phyloP scores from a whole-genome alignment of 2,797 vertebrate species.

The Crotalus adamanteus region DNA sequence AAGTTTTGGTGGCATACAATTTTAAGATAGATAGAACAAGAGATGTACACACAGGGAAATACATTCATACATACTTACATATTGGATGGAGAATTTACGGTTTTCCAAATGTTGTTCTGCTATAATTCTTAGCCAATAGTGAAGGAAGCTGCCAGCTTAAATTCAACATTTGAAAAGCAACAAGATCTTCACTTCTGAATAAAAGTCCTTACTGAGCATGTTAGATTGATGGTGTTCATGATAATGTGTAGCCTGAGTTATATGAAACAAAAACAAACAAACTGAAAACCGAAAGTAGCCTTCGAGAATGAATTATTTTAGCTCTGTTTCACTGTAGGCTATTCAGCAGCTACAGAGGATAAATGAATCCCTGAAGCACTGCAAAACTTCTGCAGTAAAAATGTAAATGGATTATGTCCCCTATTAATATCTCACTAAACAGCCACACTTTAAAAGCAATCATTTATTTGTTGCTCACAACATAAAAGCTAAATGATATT shows the following conservation, averaged over 20 bases:
- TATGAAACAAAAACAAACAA: neutral
- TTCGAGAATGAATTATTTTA: conserved; percentile 47
- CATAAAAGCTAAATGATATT: conserved; percentile 51
- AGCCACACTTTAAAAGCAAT: conserved; percentile 57
- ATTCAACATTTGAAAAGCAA: neutral
- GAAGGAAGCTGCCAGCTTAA: neutral
- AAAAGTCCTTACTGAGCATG: neutral
- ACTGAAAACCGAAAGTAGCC: conserved; percentile 35
- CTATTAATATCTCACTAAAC: conserved; percentile 65
- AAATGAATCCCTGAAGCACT: conserved; percentile 60
- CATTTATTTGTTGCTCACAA: conserved; percentile 50
- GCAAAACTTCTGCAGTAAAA: conserved; percentile 62
- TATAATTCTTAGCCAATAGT: neutral
- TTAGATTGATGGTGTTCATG: neutral
- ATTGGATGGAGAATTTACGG: neutral
- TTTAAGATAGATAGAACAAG: neutral
- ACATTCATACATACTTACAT: neutral
- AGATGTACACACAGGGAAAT: neutral
- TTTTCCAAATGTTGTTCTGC: neutral
- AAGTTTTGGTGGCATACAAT: neutral
- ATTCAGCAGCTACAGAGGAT: conserved; percentile 58
- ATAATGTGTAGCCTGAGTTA: neutral
- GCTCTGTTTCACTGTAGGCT: conserved; percentile 51
- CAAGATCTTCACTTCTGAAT: neutral
- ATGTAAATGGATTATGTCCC: conserved; percentile 60